Evolutionary conservation across 1,140 invertebrate species (phyloP).

Genomic region (Probaryconus sp.): DNA sequence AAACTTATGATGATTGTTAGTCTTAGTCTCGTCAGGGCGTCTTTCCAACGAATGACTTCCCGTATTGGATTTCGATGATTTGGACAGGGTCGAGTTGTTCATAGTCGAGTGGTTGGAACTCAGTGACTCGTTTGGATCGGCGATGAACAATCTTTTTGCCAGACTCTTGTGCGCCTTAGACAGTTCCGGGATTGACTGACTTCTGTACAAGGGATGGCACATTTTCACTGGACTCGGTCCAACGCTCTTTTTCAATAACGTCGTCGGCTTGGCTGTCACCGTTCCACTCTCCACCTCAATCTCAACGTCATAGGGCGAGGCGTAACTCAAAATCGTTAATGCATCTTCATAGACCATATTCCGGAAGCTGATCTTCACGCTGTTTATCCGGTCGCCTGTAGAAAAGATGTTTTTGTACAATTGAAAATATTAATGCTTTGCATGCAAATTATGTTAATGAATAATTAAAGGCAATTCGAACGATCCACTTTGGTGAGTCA

Average conservation of each 20-base stretch:
- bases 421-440: no score
- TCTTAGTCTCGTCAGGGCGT: slow-evolving; percentile 66
- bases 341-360: slow-evolving; percentile 95
- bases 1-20: slow-evolving; percentile 82
- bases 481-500: no score
- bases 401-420: neutral
- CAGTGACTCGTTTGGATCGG: slow-evolving; percentile 74
- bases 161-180: slow-evolving; percentile 75
- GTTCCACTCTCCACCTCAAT: slow-evolving; percentile 83
- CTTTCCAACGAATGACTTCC: slow-evolving; percentile 66
- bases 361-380: slow-evolving; percentile 90
- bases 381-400: slow-evolving; percentile 91
- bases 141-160: slow-evolving; percentile 76
- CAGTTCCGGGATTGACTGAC: slow-evolving; percentile 83
- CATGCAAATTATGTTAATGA: no score
- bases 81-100: slow-evolving; percentile 72
- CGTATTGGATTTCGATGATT: slow-evolving; percentile 70
- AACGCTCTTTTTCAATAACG: slow-evolving; percentile 76
- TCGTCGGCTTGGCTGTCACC: slow-evolving; percentile 78
- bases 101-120: slow-evolving; percentile 75
- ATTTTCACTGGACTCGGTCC: slow-evolving; percentile 79
- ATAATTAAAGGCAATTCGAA: no score
- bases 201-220: slow-evolving; percentile 83
- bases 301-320: slow-evolving; percentile 92
- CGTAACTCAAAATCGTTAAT: slow-evolving; percentile 91